Evolutionary conservation across 2,888 invertebrate genomes (phyloP).

Genomic region (Dicyrtoma fusca): DNA sequence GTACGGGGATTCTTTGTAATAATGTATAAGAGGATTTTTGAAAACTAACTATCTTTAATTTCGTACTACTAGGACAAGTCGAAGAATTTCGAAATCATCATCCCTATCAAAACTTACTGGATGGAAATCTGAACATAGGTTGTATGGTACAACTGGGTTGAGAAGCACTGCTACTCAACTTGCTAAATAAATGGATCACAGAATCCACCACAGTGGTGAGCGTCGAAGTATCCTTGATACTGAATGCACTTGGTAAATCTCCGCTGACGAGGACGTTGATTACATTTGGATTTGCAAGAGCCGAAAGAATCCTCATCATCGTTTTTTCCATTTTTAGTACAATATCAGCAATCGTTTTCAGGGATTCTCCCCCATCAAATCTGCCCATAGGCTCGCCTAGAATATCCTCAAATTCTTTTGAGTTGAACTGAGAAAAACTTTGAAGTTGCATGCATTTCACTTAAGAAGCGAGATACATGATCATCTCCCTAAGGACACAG

Average conservation of each 20-base stretch:
- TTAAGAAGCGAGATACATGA: conserved; percentile 47
- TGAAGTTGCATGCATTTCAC: conserved; percentile 40
- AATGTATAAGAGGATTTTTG: not conserved
- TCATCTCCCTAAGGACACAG: conserved; percentile 11
- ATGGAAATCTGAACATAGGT: conserved; percentile 75
- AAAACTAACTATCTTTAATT: not conserved
- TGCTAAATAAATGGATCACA: conserved; percentile 80
- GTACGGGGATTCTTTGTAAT: conserved; percentile 48
- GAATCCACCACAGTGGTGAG: conserved; percentile 81
- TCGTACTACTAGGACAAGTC: not conserved
- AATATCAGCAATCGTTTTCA: conserved; percentile 54
- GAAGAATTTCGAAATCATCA: not conserved
- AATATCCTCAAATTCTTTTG: conserved; percentile 45
- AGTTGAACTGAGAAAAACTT: no score
- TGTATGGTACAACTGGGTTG: conserved; percentile 75
- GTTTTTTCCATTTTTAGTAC: conserved; percentile 76
- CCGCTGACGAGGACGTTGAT: conserved; percentile 54
- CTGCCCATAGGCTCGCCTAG: conserved; percentile 46
- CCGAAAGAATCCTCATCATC: conserved; percentile 80
- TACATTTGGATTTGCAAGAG: conserved; percentile 66
- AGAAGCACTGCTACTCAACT: conserved; percentile 75
- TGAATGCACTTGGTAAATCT: conserved; percentile 53
- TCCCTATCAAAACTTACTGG: conserved; percentile 59
- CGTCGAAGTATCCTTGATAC: conserved; percentile 50
- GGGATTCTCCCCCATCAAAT: conserved; percentile 39